Evolutionary conservation across 2,113 vertebrate species (phyloP).

Genomic region (Phalacrocorax brasilianus): DNA sequence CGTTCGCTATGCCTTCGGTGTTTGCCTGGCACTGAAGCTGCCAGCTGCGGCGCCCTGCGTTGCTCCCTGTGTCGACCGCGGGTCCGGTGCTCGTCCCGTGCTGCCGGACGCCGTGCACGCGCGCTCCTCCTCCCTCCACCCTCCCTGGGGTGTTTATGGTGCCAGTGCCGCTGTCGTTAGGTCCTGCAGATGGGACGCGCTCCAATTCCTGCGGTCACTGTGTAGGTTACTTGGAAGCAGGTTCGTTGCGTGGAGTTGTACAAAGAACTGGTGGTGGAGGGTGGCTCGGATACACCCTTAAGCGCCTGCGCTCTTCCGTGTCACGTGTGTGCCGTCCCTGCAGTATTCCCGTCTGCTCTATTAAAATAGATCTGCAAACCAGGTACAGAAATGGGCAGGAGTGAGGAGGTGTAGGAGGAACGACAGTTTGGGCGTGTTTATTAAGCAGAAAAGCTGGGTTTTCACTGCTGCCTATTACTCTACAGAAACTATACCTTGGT

Average conservation of each 20-base stretch:
- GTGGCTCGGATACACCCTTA: accelerated
- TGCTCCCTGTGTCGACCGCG: background rate
- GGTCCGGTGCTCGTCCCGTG: no score
- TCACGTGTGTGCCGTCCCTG: accelerated
- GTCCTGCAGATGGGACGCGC: background rate
- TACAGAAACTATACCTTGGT: background rate
- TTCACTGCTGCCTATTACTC: background rate
- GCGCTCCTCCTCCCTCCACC: no score
- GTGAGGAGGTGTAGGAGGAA: background rate
- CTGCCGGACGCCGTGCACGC: background rate
- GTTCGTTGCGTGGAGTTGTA: accelerated
- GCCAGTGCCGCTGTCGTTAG: accelerated
- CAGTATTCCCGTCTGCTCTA: background rate
- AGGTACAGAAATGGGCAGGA: background rate
- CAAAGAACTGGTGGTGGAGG: background rate
- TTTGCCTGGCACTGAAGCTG: background rate
- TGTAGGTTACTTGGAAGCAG: accelerated
- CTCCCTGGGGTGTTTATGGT: no score
- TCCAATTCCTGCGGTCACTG: no score
- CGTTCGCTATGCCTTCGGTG: background rate
- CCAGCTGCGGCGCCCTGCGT: no score
- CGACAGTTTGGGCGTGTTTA: no score
- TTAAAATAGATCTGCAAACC: background rate
- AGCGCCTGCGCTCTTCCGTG: background rate
- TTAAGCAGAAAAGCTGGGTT: background rate